Base-by-base conservation (phyloP, 2,888 invertebrate genomes). In the Thereva nobilitata region DNA sequence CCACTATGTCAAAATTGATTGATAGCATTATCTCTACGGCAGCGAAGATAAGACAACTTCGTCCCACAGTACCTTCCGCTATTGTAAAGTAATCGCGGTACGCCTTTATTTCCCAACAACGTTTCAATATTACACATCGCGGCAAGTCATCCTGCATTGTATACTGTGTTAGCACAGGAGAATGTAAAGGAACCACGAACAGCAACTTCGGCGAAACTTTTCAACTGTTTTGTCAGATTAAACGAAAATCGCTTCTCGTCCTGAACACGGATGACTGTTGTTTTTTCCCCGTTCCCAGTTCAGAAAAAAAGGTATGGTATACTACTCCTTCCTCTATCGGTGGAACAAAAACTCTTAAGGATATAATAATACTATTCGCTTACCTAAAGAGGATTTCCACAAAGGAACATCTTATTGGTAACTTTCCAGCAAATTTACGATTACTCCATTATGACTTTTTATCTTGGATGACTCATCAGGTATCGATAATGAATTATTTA, bases 401-500 rank as follows among this genome's bases (percentile, higher is more conserved):
- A 23, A 23, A 23, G 23, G 23, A 23, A 23, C 23, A 23, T 23
- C 23, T 23, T 23, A 23, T 23, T 23, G 23, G 23, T 23, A 23
- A 23, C 23, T 23, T 23, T 23, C 23, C 23, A 23, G 23, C 23
- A 23, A 23, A 23, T 23, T 23, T 23, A 23, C 38, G 38, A 37
- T 47, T 23, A 10, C 38, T 61, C 41, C 40, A 50, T 61, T 61
- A 50, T 49, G 12, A 50, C 37, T 61, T 50, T 50, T 49, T 50
- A 50, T 37, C 41, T 38, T 40, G 35, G 59, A 49, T 52, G 66
- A 68, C 65, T 66, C 61, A 61, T 55, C 55, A 68, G 66, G 59
- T 66, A 64, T 68, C 55, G 68, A 56, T 66, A 68, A 66, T 68
- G 66, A 68, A 66, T 61, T 68, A 65, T 61, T 68, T 68, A 54